Evolutionary conservation across 2,888 invertebrate species (phyloP), one percentile per base, ranked within the genome.

Genomic region (Nephrocerus scutellatus): DNA sequence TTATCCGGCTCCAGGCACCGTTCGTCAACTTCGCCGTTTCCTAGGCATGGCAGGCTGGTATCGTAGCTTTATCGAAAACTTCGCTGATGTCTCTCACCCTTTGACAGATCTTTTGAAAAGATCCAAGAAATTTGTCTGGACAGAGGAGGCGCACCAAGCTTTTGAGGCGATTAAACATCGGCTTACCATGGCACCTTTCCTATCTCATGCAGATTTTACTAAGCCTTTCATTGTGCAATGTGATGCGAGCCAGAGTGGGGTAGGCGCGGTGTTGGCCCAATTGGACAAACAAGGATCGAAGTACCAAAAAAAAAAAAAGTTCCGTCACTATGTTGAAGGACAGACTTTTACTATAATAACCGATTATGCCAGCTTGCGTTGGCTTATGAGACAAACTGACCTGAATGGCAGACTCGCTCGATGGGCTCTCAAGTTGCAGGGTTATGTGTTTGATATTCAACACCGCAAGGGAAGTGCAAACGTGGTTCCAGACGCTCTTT

Each of bases 311-410:
- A 41, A 43, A 15, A 26, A 37, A 12, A 41, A 39, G 13, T 44
- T 44, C 12, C 34, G 38, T 8, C 20, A 41, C 2, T 42, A 44
- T 15, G 36, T 46, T n/a, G 48, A 42, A 32, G 54, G 53, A 2
- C 44, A 46, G 8, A 28, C 36, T 7, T 51, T 51, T 16, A 46
- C 12, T 1, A 40, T 52, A 0, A 16, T 46, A 9, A 48, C 56
- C 2, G 57, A 57, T 42, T 51, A 54, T 24, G 46, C 47, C 12
- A 49, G 50, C 8, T 31, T 58, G 1, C 32, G 44, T 29, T 58
- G 54, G 52, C 36, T 59, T 2, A 37, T 49, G 39, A 46, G 38
- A 8, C 44, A 57, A 31, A 52, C 51, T 20, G 52, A 53, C 22
- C 48, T 54, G 2, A 41, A 41, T 9, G 58, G 52, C 2, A 32